A percentile compares a stretch with the other conserved stretches of the same genome.
Conservation (phyloP, 2,888 invertebrate species). For the Trichacis sp. region DNA sequence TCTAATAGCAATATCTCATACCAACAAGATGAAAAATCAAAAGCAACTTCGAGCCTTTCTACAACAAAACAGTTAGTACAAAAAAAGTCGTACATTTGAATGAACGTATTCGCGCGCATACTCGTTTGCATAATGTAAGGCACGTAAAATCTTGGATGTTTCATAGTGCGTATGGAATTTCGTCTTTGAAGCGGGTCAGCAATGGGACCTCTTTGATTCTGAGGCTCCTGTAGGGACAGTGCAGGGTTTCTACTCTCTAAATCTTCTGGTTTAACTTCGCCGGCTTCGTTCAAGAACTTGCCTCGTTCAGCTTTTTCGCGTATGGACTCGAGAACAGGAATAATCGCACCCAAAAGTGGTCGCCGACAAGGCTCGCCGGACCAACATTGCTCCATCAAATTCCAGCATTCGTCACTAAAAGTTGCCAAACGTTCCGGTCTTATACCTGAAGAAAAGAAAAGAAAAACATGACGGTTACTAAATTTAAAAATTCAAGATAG, state of each 20-base stretch:
- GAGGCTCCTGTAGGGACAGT: constrained; percentile 60
- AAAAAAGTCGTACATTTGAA: constrained; percentile 62
- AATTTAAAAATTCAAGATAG: no score
- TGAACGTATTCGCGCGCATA: constrained; percentile 58
- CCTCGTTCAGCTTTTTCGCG: constrained; percentile 59
- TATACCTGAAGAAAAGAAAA: constrained; percentile 73
- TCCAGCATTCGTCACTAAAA: constrained; percentile 86
- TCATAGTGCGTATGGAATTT: constrained; percentile 53
- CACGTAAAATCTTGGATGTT: constrained; percentile 59
- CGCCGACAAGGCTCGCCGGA: constrained; percentile 79
- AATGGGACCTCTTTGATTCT: constrained; percentile 63
- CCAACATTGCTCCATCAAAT: constrained; percentile 88
- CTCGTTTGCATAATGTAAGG: constrained; percentile 61
- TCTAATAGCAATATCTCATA: no score
- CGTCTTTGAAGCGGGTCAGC: constrained; percentile 43
- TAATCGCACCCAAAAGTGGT: constrained; percentile 84
- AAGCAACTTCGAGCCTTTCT: no score
- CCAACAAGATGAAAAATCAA: no score
- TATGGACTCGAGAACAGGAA: constrained; percentile 76
- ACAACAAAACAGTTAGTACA: neutral
- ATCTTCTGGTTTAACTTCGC: constrained; percentile 44
- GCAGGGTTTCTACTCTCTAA: constrained; percentile 54
- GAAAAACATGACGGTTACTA: no score
- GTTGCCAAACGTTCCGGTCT: constrained; percentile 82
- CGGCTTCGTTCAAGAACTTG: constrained; percentile 54